phyloP scores from a whole-genome alignment of 2,797 vertebrate species.

The Peromyscus melanophrys region DNA sequence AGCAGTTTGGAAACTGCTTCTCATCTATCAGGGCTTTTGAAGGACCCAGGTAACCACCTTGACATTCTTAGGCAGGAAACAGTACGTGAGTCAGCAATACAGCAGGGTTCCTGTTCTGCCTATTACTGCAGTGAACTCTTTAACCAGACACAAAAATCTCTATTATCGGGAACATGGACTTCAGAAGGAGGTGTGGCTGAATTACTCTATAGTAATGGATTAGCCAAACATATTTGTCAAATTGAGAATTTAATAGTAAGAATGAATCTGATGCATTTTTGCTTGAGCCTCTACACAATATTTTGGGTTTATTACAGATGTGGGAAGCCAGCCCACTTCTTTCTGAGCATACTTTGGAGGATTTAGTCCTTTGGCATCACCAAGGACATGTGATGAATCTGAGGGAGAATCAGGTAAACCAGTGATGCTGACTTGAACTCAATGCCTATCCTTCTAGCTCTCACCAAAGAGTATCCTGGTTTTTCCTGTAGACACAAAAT shows the following conservation, averaged over 20 bases:
- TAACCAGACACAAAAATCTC: constrained; percentile 11
- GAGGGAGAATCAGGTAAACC: background rate
- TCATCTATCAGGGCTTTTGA: background rate
- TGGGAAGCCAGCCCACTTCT: background rate
- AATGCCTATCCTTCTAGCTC: background rate
- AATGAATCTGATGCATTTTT: constrained; percentile 7
- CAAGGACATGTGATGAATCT: background rate
- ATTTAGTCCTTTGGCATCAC: background rate
- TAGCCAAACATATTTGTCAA: background rate
- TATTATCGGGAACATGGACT: background rate
- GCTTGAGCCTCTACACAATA: background rate
- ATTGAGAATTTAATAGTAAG: background rate
- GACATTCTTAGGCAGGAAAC: background rate
- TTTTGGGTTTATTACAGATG: background rate
- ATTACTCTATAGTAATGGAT: background rate
- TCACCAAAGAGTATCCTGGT: background rate
- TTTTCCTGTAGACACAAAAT: background rate
- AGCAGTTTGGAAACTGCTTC: background rate
- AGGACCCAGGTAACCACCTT: constrained; percentile 18
- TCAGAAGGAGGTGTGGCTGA: background rate
- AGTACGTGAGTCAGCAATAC: background rate
- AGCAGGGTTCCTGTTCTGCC: background rate
- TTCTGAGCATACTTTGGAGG: background rate
- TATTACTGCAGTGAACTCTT: background rate
- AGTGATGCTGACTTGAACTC: background rate